Percentiles rank a stretch among this genome's conserved stretches.
Evolutionary conservation across 2,113 vertebrate species (phyloP).

Genomic region (Polypterus bichir): DNA sequence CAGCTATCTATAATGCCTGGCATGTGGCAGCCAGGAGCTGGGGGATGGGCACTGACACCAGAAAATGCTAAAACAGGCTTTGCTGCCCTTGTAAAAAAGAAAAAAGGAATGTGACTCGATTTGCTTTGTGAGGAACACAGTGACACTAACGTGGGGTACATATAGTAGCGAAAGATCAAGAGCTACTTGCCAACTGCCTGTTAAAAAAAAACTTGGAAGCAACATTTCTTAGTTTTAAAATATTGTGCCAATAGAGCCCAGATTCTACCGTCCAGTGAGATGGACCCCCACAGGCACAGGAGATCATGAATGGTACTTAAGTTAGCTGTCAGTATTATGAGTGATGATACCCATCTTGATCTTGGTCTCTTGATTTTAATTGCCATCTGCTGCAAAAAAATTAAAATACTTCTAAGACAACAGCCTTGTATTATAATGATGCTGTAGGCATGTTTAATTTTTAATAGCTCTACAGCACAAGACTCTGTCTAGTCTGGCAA

Average conservation of each 20-base stretch:
- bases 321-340: constrained; percentile 22
- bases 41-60: constrained; percentile 1
- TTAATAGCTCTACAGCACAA: constrained; percentile 27
- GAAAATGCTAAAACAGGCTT: no score
- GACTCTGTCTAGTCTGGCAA: constrained; percentile 25
- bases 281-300: constrained; percentile 8
- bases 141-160: no score
- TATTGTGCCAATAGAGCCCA: background rate
- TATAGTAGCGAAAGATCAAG: no score
- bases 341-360: constrained; percentile 9
- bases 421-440: constrained; percentile 28
- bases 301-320: constrained; percentile 20
- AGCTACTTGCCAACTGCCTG: constrained; percentile 5
- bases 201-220: constrained; percentile 17
- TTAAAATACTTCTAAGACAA: constrained; percentile 29
- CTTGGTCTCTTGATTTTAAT: constrained; percentile 13
- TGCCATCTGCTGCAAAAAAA: constrained; percentile 16
- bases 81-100: no score
- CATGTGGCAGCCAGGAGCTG: constrained; percentile 17
- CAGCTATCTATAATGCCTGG: constrained; percentile 20
- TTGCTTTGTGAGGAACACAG: no score
- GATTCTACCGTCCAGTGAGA: constrained; percentile 1
- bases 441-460: constrained; percentile 25
- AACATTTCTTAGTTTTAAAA: constrained; percentile 17
- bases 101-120: no score